Percentiles rank a stretch among this genome's conserved stretches.
Conservation (phyloP, 2,113 vertebrate genomes). For the Carassius auratus region DNA sequence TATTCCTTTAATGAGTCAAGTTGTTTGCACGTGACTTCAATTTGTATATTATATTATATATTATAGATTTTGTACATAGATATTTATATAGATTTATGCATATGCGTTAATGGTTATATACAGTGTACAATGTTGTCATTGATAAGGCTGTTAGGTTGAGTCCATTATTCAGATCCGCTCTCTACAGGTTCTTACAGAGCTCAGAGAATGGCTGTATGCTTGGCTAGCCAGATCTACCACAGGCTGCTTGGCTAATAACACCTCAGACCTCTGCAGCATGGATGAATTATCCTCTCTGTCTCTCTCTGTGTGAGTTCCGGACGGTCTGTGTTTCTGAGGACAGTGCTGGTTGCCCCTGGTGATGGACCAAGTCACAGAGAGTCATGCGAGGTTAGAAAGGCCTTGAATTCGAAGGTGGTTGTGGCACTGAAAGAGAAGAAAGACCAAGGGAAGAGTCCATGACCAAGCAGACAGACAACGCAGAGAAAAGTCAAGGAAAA, state of each 20-base stretch:
- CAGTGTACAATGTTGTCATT: background rate
- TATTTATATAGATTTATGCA: too few relatives aligned
- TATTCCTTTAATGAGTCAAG: background rate
- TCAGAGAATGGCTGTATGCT: constrained; percentile 4
- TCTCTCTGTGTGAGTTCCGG: constrained; percentile 63
- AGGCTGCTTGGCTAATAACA: constrained; percentile 28
- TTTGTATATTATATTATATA: too few relatives aligned
- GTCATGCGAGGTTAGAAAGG: constrained; percentile 65
- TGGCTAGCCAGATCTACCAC: constrained; percentile 28
- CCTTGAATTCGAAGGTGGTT: constrained; percentile 56
- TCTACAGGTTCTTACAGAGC: background rate
- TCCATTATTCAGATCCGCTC: background rate
- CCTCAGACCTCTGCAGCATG: background rate
- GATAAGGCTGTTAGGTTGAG: background rate
- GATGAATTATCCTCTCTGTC: constrained; percentile 23
- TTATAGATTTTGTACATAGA: too few relatives aligned
- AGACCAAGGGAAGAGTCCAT: constrained; percentile 46
- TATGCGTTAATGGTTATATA: background rate
- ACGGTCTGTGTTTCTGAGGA: constrained; percentile 59
- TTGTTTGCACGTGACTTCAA: too few relatives aligned
- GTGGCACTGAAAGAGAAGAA: constrained; percentile 4
- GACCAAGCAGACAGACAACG: constrained; percentile 22
- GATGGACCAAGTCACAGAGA: constrained; percentile 58
- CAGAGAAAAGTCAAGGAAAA: background rate
- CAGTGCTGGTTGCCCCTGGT: constrained; percentile 66